Conservation (phyloP, 2,113 vertebrate genomes). For the Phalacrocorax aristotelis region DNA sequence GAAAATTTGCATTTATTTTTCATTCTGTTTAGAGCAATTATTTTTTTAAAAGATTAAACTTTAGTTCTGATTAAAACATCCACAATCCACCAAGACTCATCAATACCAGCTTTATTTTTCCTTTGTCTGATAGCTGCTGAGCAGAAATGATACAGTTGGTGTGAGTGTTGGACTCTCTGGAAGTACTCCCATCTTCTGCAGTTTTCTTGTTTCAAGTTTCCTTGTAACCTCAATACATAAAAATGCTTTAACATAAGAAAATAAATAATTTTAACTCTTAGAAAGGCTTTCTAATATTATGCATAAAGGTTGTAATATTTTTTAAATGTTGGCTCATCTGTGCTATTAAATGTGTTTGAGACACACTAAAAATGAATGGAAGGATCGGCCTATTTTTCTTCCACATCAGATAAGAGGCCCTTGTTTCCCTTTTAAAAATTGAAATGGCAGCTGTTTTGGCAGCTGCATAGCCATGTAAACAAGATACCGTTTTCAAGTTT, state of each 20-base stretch:
- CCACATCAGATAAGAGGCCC: constrained; percentile 38
- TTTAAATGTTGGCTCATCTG: neutral
- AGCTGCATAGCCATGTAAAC: constrained; percentile 63
- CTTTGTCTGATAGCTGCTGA: neutral
- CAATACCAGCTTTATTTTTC: neutral
- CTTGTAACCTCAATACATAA: neutral
- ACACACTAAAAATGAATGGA: constrained; percentile 24
- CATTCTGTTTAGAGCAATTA: neutral
- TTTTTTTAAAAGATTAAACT: neutral
- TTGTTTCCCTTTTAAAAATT: constrained; percentile 54
- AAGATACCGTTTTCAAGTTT: constrained; percentile 64
- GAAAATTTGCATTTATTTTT: neutral
- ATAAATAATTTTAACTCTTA: neutral
- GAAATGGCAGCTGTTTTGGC: constrained; percentile 65
- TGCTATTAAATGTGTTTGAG: constrained; percentile 8
- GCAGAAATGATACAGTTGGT: neutral
- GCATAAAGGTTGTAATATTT: neutral
- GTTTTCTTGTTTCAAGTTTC: neutral
- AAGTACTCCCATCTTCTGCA: neutral
- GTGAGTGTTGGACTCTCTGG: neutral
- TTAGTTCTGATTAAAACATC: neutral
- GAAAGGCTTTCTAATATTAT: neutral
- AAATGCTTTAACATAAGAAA: neutral
- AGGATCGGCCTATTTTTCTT: constrained; percentile 38
- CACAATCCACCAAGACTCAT: neutral